A percentile compares a stretch with the other conserved stretches of the same genome.
phyloP scores from a whole-genome alignment of 2,888 invertebrate genomes.

The Melipona beecheii region DNA sequence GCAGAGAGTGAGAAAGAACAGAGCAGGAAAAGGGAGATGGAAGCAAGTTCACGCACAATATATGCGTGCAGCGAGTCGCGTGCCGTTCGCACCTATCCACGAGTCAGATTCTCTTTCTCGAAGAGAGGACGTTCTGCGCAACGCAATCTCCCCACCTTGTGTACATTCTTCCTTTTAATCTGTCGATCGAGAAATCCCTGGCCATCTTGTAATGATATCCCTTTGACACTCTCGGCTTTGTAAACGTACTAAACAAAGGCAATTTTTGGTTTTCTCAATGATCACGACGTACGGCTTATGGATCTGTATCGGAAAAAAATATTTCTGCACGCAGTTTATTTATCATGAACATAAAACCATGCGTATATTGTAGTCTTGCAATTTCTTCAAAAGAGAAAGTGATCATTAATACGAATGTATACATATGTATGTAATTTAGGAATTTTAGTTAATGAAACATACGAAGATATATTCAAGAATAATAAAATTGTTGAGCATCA shows the following conservation, averaged over 20 bases:
- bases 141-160: constrained; percentile 56
- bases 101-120: constrained; percentile 60
- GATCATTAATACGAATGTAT: neutral
- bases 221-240: constrained; percentile 41
- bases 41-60: constrained; percentile 69
- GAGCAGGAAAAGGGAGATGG: constrained; percentile 46
- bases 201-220: constrained; percentile 66
- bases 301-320: neutral
- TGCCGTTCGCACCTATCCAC: constrained; percentile 75
- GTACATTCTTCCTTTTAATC: constrained; percentile 59
- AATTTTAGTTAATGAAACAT: neutral
- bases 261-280: neutral
- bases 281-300: neutral
- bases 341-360: neutral
- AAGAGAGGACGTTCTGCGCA: constrained; percentile 60
- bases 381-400: constrained; percentile 36
- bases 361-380: neutral
- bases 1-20: constrained; percentile 24
- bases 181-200: constrained; percentile 66
- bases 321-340: neutral
- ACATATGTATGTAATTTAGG: neutral
- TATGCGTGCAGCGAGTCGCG: constrained; percentile 75
- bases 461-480: neutral
- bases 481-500: neutral
- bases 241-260: constrained; percentile 19